These are phyloP conservation scores for Sinonovacula constricta DNA, from an alignment of 1,140 invertebrate genomes.

Conservation along the genomic window DNA sequence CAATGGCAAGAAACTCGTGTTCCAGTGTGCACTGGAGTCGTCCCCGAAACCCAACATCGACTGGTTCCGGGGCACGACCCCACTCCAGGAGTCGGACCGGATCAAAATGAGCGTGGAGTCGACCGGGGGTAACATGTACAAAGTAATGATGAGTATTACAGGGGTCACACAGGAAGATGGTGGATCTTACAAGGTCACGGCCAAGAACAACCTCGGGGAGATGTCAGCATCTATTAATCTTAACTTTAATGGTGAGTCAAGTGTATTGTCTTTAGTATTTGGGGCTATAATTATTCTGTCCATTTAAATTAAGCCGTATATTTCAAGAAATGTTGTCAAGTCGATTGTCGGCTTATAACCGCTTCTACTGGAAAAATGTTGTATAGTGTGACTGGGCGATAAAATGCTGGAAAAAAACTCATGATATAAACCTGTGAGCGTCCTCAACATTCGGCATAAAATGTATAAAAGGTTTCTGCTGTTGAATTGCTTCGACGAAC, in stretches of 20 bases:
- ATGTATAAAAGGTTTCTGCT: no score
- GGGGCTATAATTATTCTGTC: no score
- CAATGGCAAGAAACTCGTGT: constrained; percentile 82
- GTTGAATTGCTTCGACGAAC: no score
- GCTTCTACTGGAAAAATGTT: no score
- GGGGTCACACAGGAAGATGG: constrained; percentile 97
- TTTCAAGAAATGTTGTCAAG: constrained; percentile 9
- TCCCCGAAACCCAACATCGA: constrained; percentile 75
- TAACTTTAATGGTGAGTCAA: constrained; percentile 89
- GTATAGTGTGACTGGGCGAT: no score
- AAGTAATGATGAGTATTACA: constrained; percentile 87
- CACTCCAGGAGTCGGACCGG: constrained; percentile 64
- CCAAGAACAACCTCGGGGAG: constrained; percentile 98
- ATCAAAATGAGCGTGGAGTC: constrained; percentile 72
- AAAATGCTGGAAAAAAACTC: no score
- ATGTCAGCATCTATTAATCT: constrained; percentile 98
- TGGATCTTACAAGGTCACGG: constrained; percentile 98
- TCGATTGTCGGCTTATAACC: no score
- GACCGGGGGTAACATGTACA: constrained; percentile 70
- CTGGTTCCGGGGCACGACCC: constrained; percentile 74
- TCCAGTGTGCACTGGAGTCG: constrained; percentile 75
- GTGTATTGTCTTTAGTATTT: constrained; percentile 11
- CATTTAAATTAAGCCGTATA: no score
- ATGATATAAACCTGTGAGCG: no score
- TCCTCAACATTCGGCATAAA: no score